phyloP scores from a whole-genome alignment of 2,888 invertebrate species.

The Aporophyla nigra region DNA sequence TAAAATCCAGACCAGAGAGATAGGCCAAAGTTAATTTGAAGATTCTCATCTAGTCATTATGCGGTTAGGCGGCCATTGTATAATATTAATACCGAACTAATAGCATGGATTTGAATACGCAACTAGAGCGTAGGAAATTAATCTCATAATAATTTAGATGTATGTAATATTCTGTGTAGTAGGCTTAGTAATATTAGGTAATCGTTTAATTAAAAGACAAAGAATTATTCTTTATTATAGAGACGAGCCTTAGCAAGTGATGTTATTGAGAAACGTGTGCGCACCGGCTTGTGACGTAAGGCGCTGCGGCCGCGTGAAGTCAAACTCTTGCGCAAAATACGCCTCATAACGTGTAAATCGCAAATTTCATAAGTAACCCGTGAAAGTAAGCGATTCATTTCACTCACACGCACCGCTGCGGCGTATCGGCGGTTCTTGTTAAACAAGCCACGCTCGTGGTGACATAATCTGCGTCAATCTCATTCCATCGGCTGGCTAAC shows the following conservation, averaged over 20 bases:
- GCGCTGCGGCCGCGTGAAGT: slow-evolving; percentile 57
- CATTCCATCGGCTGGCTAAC: slow-evolving; percentile 42
- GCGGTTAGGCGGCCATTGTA: slow-evolving; percentile 29
- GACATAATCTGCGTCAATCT: slow-evolving; percentile 71
- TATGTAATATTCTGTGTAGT: slow-evolving; percentile 7
- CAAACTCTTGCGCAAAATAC: slow-evolving; percentile 71
- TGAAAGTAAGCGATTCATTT: slow-evolving; percentile 86
- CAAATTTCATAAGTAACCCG: slow-evolving; percentile 87
- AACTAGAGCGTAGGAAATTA: slow-evolving; percentile 41
- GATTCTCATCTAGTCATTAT: slow-evolving; percentile 33
- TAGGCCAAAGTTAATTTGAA: slow-evolving; percentile 20
- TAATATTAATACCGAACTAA: slow-evolving; percentile 27
- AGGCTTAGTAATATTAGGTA: slow-evolving; percentile 39
- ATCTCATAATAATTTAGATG: slow-evolving; percentile 26
- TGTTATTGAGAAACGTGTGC: slow-evolving; percentile 62
- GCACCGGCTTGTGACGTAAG: slow-evolving; percentile 71
- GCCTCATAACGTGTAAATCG: slow-evolving; percentile 82
- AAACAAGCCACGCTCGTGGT: slow-evolving; percentile 69
- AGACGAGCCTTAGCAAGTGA: slow-evolving; percentile 48
- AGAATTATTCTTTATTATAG: slow-evolving; percentile 48
- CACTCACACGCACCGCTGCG: slow-evolving; percentile 73
- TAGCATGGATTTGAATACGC: slow-evolving; percentile 26
- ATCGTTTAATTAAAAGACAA: slow-evolving; percentile 48
- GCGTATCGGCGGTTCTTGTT: slow-evolving; percentile 70
- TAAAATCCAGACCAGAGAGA: not conserved